These are phyloP conservation scores for Epicampocera succincta DNA, from an alignment of 2,888 invertebrate species.

Conservation along the genomic window DNA sequence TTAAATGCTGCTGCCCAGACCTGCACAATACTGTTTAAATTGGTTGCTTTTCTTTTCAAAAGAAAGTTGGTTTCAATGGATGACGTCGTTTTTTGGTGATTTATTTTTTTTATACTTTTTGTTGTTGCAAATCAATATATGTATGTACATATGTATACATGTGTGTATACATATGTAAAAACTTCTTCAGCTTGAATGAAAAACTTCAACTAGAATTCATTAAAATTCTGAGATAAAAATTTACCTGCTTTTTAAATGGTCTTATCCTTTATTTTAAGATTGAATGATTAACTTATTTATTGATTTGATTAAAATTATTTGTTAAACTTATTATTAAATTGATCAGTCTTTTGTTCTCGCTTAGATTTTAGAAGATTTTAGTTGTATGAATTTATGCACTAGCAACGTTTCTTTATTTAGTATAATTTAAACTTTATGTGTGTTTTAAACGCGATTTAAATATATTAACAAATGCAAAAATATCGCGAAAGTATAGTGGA, in stretches of 20 bases:
- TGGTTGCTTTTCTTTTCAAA: slow-evolving; percentile 52
- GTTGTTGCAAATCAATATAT: slow-evolving; percentile 44
- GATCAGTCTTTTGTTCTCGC: slow-evolving; percentile 72
- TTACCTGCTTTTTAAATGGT: slow-evolving; percentile 42
- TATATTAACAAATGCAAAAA: slow-evolving; percentile 80
- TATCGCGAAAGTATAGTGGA: slow-evolving; percentile 80
- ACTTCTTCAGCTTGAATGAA: background rate
- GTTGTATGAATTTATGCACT: background rate
- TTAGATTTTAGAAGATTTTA: slow-evolving; percentile 36
- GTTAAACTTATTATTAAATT: slow-evolving; percentile 37
- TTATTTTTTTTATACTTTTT: slow-evolving; percentile 26
- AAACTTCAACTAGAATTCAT: background rate
- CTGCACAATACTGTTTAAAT: slow-evolving; percentile 65
- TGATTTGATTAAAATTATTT: too few relatives aligned
- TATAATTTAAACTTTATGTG: slow-evolving; percentile 35
- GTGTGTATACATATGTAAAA: too few relatives aligned
- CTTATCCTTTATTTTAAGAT: slow-evolving; percentile 25
- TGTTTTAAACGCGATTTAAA: slow-evolving; percentile 81
- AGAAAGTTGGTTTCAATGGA: slow-evolving; percentile 49
- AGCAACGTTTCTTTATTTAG: slow-evolving; percentile 8
- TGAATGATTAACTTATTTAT: slow-evolving; percentile 12
- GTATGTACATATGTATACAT: too few relatives aligned
- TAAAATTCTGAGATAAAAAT: background rate
- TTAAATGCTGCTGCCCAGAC: slow-evolving; percentile 61
- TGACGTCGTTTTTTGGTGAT: slow-evolving; percentile 52